Evolutionary conservation across 2,888 invertebrate genomes (phyloP).

Genomic region (Plebejus melissa): DNA sequence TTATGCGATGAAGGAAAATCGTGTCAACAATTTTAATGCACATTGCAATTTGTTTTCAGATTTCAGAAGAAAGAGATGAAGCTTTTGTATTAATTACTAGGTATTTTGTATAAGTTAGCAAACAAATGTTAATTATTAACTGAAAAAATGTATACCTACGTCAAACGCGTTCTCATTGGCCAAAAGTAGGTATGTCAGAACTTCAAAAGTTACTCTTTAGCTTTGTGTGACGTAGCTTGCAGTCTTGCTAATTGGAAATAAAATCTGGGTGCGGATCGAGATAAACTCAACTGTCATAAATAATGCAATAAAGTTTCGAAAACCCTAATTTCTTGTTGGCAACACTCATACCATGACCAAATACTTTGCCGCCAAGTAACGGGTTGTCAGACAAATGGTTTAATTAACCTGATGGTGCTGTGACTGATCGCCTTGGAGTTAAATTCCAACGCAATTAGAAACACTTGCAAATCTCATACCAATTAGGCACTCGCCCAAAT

Average conservation of each 20-base stretch:
- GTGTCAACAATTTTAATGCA: background rate
- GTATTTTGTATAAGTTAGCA: too few relatives aligned
- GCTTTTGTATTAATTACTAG: too few relatives aligned
- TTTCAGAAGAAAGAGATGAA: background rate
- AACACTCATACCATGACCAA: conserved; percentile 11
- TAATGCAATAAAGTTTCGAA: background rate
- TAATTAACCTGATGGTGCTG: conserved; percentile 75
- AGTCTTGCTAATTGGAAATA: too few relatives aligned
- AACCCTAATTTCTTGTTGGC: background rate
- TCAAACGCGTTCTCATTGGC: too few relatives aligned
- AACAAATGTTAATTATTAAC: too few relatives aligned
- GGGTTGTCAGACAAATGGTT: conserved; percentile 72
- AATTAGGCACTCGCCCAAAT: conserved; percentile 77
- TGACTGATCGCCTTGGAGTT: conserved; percentile 73
- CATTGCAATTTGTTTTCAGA: background rate
- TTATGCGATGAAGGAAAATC: background rate
- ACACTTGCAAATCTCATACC: conserved; percentile 78
- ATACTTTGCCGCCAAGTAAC: conserved; percentile 43
- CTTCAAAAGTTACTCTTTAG: too few relatives aligned
- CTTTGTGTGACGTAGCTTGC: too few relatives aligned
- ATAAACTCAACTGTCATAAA: background rate
- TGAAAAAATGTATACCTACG: too few relatives aligned
- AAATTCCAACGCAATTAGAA: conserved; percentile 75
- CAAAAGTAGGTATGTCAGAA: too few relatives aligned
- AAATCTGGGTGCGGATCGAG: too few relatives aligned